phyloP scores from a whole-genome alignment of 2,113 vertebrate genomes.

The Rynchops niger region DNA sequence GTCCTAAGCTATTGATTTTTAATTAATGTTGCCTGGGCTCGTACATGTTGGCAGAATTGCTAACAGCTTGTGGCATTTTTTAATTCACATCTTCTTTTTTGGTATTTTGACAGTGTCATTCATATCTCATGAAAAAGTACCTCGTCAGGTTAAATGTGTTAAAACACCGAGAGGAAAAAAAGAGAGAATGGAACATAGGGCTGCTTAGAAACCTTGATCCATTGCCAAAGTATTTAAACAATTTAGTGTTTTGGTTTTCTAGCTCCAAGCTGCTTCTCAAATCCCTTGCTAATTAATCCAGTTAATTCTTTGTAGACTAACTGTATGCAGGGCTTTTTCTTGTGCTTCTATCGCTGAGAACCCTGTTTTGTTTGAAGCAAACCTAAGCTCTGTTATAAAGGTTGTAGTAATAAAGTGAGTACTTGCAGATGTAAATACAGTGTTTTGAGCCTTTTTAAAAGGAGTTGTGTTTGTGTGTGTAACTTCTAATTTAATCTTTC shows the following conservation, averaged over 20 bases:
- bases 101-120: constrained; percentile 83
- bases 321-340: constrained; percentile 80
- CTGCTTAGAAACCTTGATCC: constrained; percentile 87
- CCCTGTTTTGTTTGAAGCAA: constrained; percentile 74
- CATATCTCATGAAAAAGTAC: constrained; percentile 80
- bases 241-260: constrained; percentile 86
- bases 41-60: constrained; percentile 77
- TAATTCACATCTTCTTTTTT: constrained; percentile 78
- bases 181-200: constrained; percentile 74
- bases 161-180: constrained; percentile 70
- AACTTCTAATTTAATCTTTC: constrained; percentile 56
- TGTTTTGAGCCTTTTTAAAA: constrained; percentile 49
- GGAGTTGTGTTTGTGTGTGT: constrained; percentile 13
- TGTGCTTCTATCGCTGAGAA: constrained; percentile 67
- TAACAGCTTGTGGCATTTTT: constrained; percentile 86
- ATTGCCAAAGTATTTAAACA: constrained; percentile 89
- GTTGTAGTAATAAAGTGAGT: constrained; percentile 65
- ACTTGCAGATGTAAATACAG: constrained; percentile 75
- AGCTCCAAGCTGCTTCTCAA: constrained; percentile 84
- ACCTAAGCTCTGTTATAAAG: constrained; percentile 69
- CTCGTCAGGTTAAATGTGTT: constrained; percentile 84
- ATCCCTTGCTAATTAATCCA: constrained; percentile 87
- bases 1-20: constrained; percentile 81
- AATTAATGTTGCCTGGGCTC: constrained; percentile 82
- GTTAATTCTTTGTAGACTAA: constrained; percentile 85